Conservation (phyloP, 2,113 vertebrate species). For the Macroglossus sobrinus region DNA sequence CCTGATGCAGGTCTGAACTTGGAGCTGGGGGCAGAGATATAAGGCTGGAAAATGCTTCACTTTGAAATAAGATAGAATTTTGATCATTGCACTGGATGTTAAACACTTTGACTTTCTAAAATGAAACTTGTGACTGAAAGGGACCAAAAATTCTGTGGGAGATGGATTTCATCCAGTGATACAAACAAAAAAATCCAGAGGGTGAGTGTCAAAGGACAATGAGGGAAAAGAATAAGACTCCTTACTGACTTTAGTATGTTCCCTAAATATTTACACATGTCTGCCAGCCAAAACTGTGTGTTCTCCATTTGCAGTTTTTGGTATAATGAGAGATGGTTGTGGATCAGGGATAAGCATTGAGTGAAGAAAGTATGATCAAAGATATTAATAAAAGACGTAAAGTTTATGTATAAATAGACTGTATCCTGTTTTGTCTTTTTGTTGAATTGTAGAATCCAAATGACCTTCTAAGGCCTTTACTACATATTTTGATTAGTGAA, state of each 20-base stretch:
- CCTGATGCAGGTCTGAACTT: neutral
- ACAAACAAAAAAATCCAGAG: neutral
- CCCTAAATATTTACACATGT: neutral
- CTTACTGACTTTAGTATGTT: neutral
- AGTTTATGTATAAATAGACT: neutral
- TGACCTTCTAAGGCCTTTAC: neutral
- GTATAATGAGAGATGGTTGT: neutral
- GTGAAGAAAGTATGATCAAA: neutral
- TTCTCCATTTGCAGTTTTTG: neutral
- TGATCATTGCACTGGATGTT: neutral
- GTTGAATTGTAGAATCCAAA: neutral
- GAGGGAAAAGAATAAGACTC: neutral
- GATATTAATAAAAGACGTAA: neutral
- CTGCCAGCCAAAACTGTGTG: neutral
- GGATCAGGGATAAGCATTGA: neutral
- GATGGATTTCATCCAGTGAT: neutral
- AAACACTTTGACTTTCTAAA: neutral
- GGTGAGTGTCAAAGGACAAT: neutral
- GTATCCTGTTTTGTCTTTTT: neutral
- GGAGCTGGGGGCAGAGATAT: too few relatives aligned
- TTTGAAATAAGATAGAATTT: neutral
- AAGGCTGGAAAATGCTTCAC: slow-evolving; percentile 9
- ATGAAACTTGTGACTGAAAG: neutral
- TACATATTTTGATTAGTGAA: neutral
- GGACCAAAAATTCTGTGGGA: neutral